A percentile compares a stretch with the other conserved stretches of the same genome.
Conservation (phyloP, 1,140 invertebrate genomes). For the Eumeta japonica region DNA sequence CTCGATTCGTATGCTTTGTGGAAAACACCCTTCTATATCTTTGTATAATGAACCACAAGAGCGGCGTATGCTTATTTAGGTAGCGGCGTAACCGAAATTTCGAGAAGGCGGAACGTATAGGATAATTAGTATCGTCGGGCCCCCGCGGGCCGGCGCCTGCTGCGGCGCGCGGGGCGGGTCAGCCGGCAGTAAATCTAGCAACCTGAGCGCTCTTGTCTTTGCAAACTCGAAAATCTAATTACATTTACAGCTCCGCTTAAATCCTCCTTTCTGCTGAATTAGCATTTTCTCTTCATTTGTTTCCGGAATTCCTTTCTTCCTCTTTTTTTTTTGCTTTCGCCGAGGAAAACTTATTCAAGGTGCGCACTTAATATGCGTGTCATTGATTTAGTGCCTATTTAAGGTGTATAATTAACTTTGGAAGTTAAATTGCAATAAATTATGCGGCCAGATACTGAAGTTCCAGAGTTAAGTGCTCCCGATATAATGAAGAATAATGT, state of each 20-base stretch:
- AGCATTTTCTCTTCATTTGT: constrained; percentile 44
- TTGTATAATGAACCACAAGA: too few relatives aligned
- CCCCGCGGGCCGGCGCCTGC: constrained; percentile 34
- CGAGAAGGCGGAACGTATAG: too few relatives aligned
- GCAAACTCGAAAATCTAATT: constrained; percentile 55
- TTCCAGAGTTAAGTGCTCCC: too few relatives aligned
- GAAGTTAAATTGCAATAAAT: background rate
- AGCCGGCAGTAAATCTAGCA: constrained; percentile 49
- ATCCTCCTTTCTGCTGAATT: constrained; percentile 40
- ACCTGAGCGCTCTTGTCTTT: constrained; percentile 49
- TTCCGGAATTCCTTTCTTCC: constrained; percentile 10
- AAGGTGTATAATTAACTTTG: background rate
- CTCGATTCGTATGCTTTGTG: too few relatives aligned
- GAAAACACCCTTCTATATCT: too few relatives aligned
- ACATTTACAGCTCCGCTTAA: constrained; percentile 51
- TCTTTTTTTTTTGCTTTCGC: background rate
- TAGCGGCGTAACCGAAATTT: too few relatives aligned
- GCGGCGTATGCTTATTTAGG: too few relatives aligned
- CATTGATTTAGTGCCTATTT: background rate
- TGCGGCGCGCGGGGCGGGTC: constrained; percentile 52
- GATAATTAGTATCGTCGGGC: constrained; percentile 55
- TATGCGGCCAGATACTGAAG: background rate
- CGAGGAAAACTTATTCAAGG: background rate
- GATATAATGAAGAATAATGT: too few relatives aligned
- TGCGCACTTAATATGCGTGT: background rate